Percentiles rank a stretch among this genome's conserved stretches.
Evolutionary conservation across 2,888 invertebrate genomes (phyloP).

Genomic region (Catonia carolina): DNA sequence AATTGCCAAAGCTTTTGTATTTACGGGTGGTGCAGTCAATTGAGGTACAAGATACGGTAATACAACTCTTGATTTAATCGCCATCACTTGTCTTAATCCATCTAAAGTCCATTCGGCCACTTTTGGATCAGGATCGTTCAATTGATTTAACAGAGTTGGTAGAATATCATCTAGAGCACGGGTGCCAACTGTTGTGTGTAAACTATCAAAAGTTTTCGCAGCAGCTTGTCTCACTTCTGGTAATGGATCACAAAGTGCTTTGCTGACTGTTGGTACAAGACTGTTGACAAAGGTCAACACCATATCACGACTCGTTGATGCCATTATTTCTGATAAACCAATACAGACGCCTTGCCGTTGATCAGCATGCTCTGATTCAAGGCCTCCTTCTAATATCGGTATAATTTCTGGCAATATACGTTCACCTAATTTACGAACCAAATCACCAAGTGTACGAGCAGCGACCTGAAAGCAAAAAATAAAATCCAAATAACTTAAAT

Average conservation of each 20-base stretch:
- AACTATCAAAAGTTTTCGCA: constrained; percentile 92
- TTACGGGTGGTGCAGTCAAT: constrained; percentile 79
- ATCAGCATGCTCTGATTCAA: constrained; percentile 85
- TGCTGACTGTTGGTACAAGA: constrained; percentile 87
- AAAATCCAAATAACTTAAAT: too few species aligned
- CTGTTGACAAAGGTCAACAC: constrained; percentile 84
- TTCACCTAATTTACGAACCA: constrained; percentile 95
- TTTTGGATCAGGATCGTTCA: constrained; percentile 70
- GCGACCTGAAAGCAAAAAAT: constrained; percentile 56
- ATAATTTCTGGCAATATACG: constrained; percentile 96
- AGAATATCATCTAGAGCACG: constrained; percentile 95
- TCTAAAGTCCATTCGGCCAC: constrained; percentile 87
- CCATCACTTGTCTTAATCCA: constrained; percentile 94
- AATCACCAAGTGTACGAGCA: constrained; percentile 91
- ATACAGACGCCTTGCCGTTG: constrained; percentile 98
- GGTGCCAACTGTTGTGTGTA: constrained; percentile 89
- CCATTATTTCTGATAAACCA: constrained; percentile 96
- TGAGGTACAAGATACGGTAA: constrained; percentile 94
- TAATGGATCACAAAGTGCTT: constrained; percentile 87
- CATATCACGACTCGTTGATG: constrained; percentile 91
- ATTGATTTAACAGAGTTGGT: constrained; percentile 76
- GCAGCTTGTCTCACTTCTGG: constrained; percentile 91
- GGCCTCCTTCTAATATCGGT: constrained; percentile 89
- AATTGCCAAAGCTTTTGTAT: constrained; percentile 89
- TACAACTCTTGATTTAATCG: constrained; percentile 91